Conservation (phyloP, 2,113 vertebrate genomes). For the Xiphophorus couchianus region DNA sequence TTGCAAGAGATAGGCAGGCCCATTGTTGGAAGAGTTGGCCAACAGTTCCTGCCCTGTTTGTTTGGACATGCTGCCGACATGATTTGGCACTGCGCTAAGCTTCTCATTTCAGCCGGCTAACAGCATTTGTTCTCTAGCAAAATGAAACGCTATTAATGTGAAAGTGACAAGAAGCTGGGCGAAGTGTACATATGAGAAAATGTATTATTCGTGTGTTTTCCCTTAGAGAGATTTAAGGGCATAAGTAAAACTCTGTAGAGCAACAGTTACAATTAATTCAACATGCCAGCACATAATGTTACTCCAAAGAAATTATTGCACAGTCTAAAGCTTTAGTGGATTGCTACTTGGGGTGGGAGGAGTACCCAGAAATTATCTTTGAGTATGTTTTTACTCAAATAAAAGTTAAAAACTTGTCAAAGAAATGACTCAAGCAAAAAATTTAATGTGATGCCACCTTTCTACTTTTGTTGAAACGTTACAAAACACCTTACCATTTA, state of each 20-base stretch:
- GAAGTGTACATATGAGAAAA: slow-evolving; percentile 6
- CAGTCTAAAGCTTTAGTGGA: neutral
- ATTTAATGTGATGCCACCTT: too few species aligned
- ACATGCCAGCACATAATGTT: neutral
- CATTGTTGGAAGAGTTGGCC: slow-evolving; percentile 64
- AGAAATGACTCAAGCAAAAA: too few species aligned
- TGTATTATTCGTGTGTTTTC: neutral
- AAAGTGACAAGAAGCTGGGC: slow-evolving; percentile 23
- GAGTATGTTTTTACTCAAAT: too few species aligned
- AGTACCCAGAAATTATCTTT: too few species aligned
- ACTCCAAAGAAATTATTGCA: neutral
- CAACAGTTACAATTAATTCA: neutral
- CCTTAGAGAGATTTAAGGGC: neutral
- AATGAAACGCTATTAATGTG: slow-evolving; percentile 38
- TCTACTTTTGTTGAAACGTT: too few species aligned
- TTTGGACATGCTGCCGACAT: slow-evolving; percentile 59
- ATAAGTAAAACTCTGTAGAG: neutral
- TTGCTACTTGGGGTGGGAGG: neutral
- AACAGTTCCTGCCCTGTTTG: slow-evolving; percentile 58
- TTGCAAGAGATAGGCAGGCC: slow-evolving; percentile 47
- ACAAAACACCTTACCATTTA: too few species aligned
- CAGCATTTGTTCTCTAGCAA: slow-evolving; percentile 39
- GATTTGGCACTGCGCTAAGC: slow-evolving; percentile 51
- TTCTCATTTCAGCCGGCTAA: slow-evolving; percentile 65
- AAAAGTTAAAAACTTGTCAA: too few species aligned